Base-by-base conservation (phyloP, 1,140 invertebrate species). In the Bombus polaris region DNA sequence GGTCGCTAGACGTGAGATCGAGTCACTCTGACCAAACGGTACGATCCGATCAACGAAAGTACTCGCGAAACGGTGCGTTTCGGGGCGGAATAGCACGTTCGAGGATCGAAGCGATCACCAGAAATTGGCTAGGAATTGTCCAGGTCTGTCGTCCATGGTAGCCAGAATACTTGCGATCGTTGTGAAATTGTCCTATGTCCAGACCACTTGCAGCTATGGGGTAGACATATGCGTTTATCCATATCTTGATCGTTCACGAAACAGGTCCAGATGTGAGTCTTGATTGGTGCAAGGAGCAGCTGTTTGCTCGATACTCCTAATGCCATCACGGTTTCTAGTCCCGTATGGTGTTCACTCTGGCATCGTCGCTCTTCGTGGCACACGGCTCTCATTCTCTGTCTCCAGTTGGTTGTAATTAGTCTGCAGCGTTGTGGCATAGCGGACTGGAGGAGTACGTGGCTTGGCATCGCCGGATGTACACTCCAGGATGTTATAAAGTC, bases 401-500 rank as follows among this genome's bases (percentile, higher is more conserved):
- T 42, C 44, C 80, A 44, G 74, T 62, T 82, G 87, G 28, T 53
- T 59, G 77, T 90, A 90, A 90, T 90, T 90, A 90, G 80, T 90
- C 80, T 68, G 57, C 66, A 32, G 15, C 42, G 47, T 22, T 28
- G 70, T 71, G 32, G 37, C 75, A 32, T 72, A 47, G 65, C 47
- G 15, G 25, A 53, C 47, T 53, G 47, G 5, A 8, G 47, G 47
- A 53, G 47, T 53, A 53, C 47, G 12, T 68, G 47, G 84, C 53
- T 73, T 65, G 74, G 59, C 74, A 85, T 44, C 78, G 77, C 84
- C 89, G 90, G 90, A 91, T 91, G 87, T 91, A 87, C 84, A 90
- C 75, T 89, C 65, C 82, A 81, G 83, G 87, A 90, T 91, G 86
- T 92, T 91, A 91, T 92, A 92, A 92, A 92, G 92, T 92, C 91